phyloP scores from a whole-genome alignment of 2,113 vertebrate genomes.

The Aptenodytes forsteri region DNA sequence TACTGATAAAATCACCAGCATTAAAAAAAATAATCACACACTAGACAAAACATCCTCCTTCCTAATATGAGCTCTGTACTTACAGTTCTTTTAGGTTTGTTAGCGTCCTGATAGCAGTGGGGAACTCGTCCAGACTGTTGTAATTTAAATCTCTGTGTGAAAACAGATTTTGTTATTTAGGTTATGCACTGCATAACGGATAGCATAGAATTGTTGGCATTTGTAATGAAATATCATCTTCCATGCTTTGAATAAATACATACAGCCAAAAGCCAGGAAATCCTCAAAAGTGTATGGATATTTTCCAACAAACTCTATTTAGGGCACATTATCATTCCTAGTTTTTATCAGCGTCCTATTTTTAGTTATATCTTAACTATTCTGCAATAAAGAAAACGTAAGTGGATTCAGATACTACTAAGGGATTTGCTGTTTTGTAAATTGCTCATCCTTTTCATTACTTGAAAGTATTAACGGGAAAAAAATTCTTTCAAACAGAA shows the following conservation, averaged over 20 bases:
- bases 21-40: constrained; percentile 1
- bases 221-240: background rate
- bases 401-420: background rate
- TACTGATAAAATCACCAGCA: constrained; percentile 16
- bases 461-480: background rate
- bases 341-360: background rate
- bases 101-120: constrained; percentile 84
- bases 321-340: background rate
- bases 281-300: background rate
- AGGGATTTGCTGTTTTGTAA: background rate
- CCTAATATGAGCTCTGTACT: constrained; percentile 67
- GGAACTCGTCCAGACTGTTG: constrained; percentile 85
- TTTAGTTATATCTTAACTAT: background rate
- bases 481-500: background rate
- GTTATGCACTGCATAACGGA: background rate
- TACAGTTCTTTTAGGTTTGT: constrained; percentile 91
- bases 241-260: background rate
- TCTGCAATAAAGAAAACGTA: background rate
- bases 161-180: constrained; percentile 39
- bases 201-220: background rate
- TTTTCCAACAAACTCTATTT: background rate
- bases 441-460: background rate
- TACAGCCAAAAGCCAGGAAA: constrained; percentile 10
- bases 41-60: constrained; percentile 24
- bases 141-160: constrained; percentile 85